phyloP scores from a whole-genome alignment of 1,140 invertebrate species.

The Metaphire vulgaris region DNA sequence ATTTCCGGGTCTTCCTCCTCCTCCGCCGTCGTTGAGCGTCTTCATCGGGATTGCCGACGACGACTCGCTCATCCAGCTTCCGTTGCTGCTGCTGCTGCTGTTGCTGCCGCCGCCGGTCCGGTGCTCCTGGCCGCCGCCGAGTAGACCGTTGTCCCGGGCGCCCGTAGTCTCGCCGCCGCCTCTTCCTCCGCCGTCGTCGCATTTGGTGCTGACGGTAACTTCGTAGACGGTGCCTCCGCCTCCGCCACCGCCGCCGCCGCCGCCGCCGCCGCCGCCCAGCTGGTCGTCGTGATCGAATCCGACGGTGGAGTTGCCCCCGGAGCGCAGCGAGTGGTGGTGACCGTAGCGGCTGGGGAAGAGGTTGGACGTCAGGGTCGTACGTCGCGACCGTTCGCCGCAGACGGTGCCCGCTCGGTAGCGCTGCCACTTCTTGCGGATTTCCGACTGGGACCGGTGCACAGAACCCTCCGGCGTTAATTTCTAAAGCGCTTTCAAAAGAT shows the following conservation, averaged over 20 bases:
- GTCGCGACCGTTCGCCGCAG: background rate
- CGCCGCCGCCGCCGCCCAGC: background rate
- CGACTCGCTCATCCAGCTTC: background rate
- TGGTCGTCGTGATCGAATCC: background rate
- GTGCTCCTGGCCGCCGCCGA: background rate
- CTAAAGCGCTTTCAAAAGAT: background rate
- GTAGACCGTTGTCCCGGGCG: background rate
- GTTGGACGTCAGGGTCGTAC: background rate
- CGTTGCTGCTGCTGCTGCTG: background rate
- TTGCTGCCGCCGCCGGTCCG: background rate
- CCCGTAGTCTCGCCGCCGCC: too few species aligned
- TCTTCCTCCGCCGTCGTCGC: background rate
- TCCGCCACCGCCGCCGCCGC: too few species aligned
- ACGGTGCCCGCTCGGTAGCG: background rate
- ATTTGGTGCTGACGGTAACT: background rate
- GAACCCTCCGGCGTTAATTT: background rate
- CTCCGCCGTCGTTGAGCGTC: background rate
- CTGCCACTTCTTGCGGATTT: conserved; percentile 3
- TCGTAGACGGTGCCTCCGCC: background rate
- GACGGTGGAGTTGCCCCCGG: background rate
- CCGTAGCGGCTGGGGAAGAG: background rate
- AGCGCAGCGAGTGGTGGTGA: background rate
- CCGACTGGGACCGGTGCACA: background rate
- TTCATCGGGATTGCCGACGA: background rate
- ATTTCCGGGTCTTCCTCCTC: background rate